Base-by-base conservation (phyloP, 2,888 invertebrate genomes). In the Willowsia nigromaculata region DNA sequence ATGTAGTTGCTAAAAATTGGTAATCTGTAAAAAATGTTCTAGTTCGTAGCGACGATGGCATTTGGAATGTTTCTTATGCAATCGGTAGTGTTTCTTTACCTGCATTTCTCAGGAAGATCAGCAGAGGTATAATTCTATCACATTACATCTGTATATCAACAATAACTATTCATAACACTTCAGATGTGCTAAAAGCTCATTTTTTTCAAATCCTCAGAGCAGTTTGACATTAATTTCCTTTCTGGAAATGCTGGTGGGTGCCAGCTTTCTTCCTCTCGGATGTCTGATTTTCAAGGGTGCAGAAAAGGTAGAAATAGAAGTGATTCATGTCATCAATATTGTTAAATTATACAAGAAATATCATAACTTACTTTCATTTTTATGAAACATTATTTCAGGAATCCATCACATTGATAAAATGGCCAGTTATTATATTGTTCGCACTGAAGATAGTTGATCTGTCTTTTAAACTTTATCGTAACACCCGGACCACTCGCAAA, bases 291-390 rank as follows among this genome's bases (percentile, higher is more conserved):
- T 88, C 47, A 88, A 83, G 43, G 88, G 88, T 18, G 88, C 76
- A 40, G 88, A 88, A 76, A 88, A 83, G 88, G 88, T 88, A 15
- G n/a, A n/a, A n/a, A n/a, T n/a, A n/a, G n/a, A n/a, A n/a, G n/a
- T n/a, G n/a, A n/a, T n/a, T n/a, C n/a, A n/a, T n/a, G n/a, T n/a
- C n/a, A n/a, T n/a, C n/a, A n/a, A n/a, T n/a, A n/a, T n/a, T n/a
- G n/a, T n/a, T n/a, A n/a, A n/a, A n/a, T n/a, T n/a, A n/a, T n/a
- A n/a, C n/a, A n/a, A n/a, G n/a, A n/a, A n/a, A n/a, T n/a, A n/a
- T n/a, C n/a, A n/a, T n/a, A n/a, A n/a, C n/a, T n/a, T n/a, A n/a
- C n/a, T n/a, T n/a, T n/a, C n/a, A n/a, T n/a, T n/a, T n/a, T n/a
- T n/a, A n/a, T n/a, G n/a, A n/a, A n/a, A n/a, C n/a, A n/a, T n/a